phyloP scores from a whole-genome alignment of 2,113 vertebrate genomes.

The Gambusia holbrooki region DNA sequence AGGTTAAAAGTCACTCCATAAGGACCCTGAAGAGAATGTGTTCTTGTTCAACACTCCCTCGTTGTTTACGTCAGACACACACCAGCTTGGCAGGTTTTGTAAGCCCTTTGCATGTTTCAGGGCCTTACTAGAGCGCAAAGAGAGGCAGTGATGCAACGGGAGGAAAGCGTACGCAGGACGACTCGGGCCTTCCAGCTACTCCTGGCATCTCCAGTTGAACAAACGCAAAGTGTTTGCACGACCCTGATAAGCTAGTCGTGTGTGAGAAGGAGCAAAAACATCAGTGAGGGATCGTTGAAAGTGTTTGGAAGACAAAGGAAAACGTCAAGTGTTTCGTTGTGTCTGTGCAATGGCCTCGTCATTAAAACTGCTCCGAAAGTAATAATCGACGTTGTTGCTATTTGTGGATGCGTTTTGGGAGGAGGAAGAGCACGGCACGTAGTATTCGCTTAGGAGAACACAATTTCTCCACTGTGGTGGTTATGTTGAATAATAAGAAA shows the following conservation, averaged over 20 bases:
- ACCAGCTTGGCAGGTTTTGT: conserved; percentile 15
- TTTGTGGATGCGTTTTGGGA: too few species aligned
- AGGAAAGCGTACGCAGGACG: conserved; percentile 55
- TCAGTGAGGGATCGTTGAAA: not conserved
- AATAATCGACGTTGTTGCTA: too few species aligned
- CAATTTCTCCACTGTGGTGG: too few species aligned
- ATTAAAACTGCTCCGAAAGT: too few species aligned
- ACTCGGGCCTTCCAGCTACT: conserved; percentile 35
- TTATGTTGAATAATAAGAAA: too few species aligned
- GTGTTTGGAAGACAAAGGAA: conserved; percentile 1
- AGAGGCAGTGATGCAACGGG: conserved; percentile 66
- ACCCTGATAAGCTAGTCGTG: not conserved
- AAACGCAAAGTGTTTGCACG: conserved; percentile 6
- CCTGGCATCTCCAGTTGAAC: conserved; percentile 34
- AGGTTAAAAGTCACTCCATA: conserved; percentile 15
- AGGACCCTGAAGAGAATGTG: conserved; percentile 19
- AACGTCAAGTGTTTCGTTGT: too few species aligned
- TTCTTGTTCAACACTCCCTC: conserved; percentile 21
- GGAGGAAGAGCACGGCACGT: too few species aligned
- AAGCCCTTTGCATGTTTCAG: conserved; percentile 52
- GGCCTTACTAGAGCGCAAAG: conserved; percentile 39
- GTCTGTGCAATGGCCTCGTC: too few species aligned
- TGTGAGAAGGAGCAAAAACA: not conserved
- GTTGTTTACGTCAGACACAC: conserved; percentile 5
- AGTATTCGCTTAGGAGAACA: too few species aligned